A percentile compares a stretch with the other conserved stretches of the same genome.
These are phyloP conservation scores for Lasioglossum figueresi DNA, from an alignment of 2,888 invertebrate species.

Conservation along the genomic window DNA sequence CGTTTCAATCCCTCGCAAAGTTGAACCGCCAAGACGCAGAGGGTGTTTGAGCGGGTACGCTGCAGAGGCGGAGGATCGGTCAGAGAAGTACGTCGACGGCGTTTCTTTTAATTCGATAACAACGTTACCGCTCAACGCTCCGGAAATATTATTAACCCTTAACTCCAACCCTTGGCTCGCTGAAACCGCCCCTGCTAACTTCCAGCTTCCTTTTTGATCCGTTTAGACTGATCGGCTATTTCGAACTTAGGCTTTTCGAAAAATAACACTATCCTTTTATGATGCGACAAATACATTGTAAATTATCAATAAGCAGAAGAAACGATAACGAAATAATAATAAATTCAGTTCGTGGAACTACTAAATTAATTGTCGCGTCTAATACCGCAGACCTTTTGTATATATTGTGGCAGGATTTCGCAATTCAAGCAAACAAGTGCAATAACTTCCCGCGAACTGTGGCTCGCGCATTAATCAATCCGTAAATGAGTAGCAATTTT, in stretches of 20 bases:
- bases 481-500: background rate
- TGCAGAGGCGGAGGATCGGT: background rate
- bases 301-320: background rate
- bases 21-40: background rate
- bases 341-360: background rate
- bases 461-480: background rate
- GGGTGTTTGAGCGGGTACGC: background rate
- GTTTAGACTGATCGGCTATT: background rate
- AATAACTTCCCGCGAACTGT: background rate
- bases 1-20: slow-evolving; percentile 1
- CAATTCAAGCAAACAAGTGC: background rate
- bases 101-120: slow-evolving; percentile 39
- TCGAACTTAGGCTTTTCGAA: background rate
- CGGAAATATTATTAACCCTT: slow-evolving; percentile 34
- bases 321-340: background rate
- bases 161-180: background rate
- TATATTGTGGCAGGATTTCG: background rate
- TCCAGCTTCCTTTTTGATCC: background rate
- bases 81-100: slow-evolving; percentile 6
- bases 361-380: background rate
- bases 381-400: background rate
- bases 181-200: background rate
- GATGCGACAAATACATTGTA: background rate
- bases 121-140: background rate
- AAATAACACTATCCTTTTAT: background rate